Percentiles rank a stretch among this genome's conserved stretches.
phyloP scores from a whole-genome alignment of 2,113 vertebrate species.

The Euleptes europaea region DNA sequence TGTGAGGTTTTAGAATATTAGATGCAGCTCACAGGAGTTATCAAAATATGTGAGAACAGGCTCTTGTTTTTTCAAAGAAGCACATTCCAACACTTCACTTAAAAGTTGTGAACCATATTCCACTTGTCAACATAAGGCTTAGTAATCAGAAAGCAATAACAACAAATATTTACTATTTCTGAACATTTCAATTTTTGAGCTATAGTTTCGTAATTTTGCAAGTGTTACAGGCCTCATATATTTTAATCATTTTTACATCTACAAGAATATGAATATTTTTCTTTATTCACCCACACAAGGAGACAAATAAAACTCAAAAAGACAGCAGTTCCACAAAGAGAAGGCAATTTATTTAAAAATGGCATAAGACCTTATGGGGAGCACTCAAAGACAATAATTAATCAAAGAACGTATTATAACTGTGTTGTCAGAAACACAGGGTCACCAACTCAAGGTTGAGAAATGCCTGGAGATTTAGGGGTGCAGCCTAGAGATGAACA shows the following conservation, averaged over 20 bases:
- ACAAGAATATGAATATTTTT: not conserved
- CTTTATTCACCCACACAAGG: not conserved
- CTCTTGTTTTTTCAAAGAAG: not conserved
- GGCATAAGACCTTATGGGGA: not conserved
- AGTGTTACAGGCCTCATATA: not conserved
- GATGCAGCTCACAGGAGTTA: not conserved
- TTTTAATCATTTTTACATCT: not conserved
- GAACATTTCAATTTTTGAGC: not conserved
- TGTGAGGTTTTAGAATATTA: not conserved
- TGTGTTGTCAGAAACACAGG: not conserved
- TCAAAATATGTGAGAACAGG: not conserved
- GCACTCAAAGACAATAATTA: not conserved
- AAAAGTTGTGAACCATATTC: not conserved
- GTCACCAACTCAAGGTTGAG: no score
- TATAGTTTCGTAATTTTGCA: not conserved
- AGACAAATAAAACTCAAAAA: not conserved
- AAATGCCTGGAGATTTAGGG: no score
- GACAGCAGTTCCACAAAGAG: not conserved
- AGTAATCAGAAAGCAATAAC: not conserved
- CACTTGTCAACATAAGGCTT: not conserved
- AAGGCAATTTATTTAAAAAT: not conserved
- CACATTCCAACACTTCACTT: not conserved
- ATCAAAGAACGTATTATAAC: not conserved
- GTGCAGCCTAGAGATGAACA: no score
- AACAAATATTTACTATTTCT: not conserved